Evolutionary conservation across 2,888 invertebrate species (phyloP).

Genomic region (Lycia hirtaria): DNA sequence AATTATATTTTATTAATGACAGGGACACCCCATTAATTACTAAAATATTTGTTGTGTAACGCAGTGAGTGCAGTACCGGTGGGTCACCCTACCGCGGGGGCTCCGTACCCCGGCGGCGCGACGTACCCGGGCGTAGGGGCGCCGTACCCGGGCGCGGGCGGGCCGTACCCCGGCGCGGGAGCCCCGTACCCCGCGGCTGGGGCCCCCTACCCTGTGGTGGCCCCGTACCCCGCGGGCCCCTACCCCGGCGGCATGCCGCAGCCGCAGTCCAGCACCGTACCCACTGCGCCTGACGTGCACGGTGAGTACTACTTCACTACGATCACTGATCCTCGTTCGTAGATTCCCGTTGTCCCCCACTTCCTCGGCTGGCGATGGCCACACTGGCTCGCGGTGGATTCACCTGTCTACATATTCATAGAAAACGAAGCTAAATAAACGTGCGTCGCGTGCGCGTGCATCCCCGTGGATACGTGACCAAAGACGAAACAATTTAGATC

Average conservation of each 20-base stretch:
- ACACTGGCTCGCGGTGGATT: background rate
- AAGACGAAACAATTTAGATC: no score
- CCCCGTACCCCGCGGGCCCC: constrained; percentile 45
- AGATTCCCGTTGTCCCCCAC: background rate
- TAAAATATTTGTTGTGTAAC: background rate
- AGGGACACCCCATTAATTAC: background rate
- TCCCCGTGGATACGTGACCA: no score
- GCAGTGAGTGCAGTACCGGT: constrained; percentile 20
- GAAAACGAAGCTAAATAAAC: no score
- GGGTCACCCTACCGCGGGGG: constrained; percentile 36
- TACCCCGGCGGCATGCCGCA: constrained; percentile 53
- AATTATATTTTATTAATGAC: background rate
- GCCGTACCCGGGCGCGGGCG: constrained; percentile 43
- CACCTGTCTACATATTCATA: no score
- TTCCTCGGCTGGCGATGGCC: background rate
- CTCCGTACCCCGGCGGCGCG: constrained; percentile 47
- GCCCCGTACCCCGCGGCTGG: constrained; percentile 45
- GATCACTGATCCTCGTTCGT: background rate
- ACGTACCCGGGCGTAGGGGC: constrained; percentile 44
- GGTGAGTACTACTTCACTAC: constrained; percentile 48
- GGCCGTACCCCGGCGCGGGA: constrained; percentile 46
- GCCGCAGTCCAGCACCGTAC: constrained; percentile 41
- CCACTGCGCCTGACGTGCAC: constrained; percentile 64
- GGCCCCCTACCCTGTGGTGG: constrained; percentile 38
- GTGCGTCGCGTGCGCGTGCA: no score